Evolutionary conservation across 2,113 vertebrate species (phyloP), one percentile per base, ranked within the genome.

Genomic region (Anseranas semipalmata): DNA sequence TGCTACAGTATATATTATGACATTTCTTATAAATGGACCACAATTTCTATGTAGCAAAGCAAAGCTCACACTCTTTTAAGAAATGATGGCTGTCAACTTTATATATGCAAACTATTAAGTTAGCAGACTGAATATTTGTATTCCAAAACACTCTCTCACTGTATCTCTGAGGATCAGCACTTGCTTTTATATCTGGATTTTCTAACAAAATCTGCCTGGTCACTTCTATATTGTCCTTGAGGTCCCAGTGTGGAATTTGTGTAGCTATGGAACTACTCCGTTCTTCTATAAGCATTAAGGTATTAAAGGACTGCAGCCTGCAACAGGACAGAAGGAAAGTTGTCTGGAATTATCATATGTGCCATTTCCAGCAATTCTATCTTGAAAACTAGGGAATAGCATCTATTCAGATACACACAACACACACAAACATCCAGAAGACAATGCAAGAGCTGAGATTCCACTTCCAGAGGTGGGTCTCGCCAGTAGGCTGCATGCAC

Each of bases 81-180:
- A 93, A 81, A 87, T 15, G 55, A 35, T 10, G 28, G 87, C 76
- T 71, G 41, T 71, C 84, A 78, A 18, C 35, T 87, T 89, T 55
- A 77, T 41, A n/a, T 50, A 70, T 15, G 28, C 35, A 58, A 73
- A 35, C 55, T 70, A 76, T 43, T 39, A 52, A 46, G 63, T 30
- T 7, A 21, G 67, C 48, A 80, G 71, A 14, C 50, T 73, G 53
- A 73, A 32, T 0, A 1, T 50, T 21, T 3, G 1, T 27, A 32
- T 66, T 35, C 72, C 4, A 16, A 70, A 78, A 79, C 10, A 18
- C 37, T 50, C 32, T 16, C 33, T 59, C 19, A 2, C 24, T 27
- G 1, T 24, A 52, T 25, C 55, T 80, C 37, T 4, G 2, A 53
- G 63, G 58, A 56, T 27, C 80, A 58, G 45, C 35, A 20, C 15